Evolutionary conservation across 2,888 invertebrate genomes (phyloP).

Genomic region (Andrena bucephala): DNA sequence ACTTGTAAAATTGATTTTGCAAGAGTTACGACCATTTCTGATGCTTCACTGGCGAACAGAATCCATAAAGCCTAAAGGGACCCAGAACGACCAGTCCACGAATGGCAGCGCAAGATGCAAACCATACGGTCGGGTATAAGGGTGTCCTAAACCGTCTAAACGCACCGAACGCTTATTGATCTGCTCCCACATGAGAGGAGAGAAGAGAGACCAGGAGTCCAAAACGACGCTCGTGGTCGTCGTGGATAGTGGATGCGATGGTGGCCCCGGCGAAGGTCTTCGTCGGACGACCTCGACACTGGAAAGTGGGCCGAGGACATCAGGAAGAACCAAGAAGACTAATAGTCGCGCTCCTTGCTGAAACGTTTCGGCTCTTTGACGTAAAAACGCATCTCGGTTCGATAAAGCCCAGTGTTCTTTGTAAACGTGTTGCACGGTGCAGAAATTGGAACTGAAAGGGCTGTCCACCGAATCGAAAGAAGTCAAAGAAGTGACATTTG

Average conservation of each 20-base stretch:
- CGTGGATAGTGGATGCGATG: constrained; percentile 39
- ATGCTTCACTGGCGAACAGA: background rate
- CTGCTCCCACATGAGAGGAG: constrained; percentile 50
- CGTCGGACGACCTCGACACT: constrained; percentile 45
- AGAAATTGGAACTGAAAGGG: constrained; percentile 1
- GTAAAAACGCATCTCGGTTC: background rate
- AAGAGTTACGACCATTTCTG: background rate
- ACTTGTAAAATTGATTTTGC: background rate
- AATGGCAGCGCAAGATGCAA: constrained; percentile 29
- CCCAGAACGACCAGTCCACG: constrained; percentile 16
- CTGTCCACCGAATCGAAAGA: background rate
- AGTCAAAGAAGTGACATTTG: background rate
- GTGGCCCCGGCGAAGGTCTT: constrained; percentile 56
- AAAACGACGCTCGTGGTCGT: constrained; percentile 52
- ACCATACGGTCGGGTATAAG: constrained; percentile 14
- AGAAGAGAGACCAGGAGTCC: constrained; percentile 43
- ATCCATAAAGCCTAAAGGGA: background rate
- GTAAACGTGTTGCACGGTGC: background rate
- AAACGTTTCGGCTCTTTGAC: constrained; percentile 34
- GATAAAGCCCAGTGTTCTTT: background rate
- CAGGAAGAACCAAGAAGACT: constrained; percentile 49
- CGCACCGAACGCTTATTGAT: constrained; percentile 81
- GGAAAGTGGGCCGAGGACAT: constrained; percentile 61
- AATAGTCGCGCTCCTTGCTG: constrained; percentile 24
- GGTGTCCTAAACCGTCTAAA: constrained; percentile 73